Evolutionary conservation across 2,888 invertebrate species (phyloP), one percentile per base, ranked within the genome.

Genomic region (Hirtodrosophila alboralis): DNA sequence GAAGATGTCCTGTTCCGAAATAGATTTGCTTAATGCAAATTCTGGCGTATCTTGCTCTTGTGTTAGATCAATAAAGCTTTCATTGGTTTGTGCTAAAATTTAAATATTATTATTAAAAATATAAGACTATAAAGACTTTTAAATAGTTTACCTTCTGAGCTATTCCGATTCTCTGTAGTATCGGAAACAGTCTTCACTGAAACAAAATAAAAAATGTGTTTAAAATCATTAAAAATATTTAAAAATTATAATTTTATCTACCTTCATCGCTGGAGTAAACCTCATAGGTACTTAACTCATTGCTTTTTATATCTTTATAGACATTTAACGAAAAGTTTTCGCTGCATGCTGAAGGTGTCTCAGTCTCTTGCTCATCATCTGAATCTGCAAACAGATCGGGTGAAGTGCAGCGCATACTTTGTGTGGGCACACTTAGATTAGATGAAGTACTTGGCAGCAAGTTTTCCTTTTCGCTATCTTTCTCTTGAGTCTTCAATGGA

Each of bases 321-420:
- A 58, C 60, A 4, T 53, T 51, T 9, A 60, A 0, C 0, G 74
- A 80, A 7, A 80, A 44, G 23, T 75, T 51, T 9, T 10, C n/a
- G 23, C 16, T 56, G 18, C 33, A 31, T n/a, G 4, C 30, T 1
- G 9, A 5, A 1, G 49, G 37, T 6, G 31, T 1, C 8, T 12
- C 13, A 4, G 6, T 4, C 10, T 37, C 45, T 1, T n/a, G 8
- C 3, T 89, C 88, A 23, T 67, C 70, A 61, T 90, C 90, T 2
- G 88, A 89, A 40, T 89, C 89, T 4, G 86, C 89, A 64, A 90
- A 90, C 31, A 90, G 73, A 77, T 90, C 90, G 1, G 90, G 90
- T 0, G 90, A 90, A 4, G 61, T 71, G 44, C 76, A 74, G 30
- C 89, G 73, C 0, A 52, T 65, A 14, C 27, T 56, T 13, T 74